A percentile compares a stretch with the other conserved stretches of the same genome.
phyloP scores from a whole-genome alignment of 2,113 vertebrate genomes.

The Anas platyrhynchos region DNA sequence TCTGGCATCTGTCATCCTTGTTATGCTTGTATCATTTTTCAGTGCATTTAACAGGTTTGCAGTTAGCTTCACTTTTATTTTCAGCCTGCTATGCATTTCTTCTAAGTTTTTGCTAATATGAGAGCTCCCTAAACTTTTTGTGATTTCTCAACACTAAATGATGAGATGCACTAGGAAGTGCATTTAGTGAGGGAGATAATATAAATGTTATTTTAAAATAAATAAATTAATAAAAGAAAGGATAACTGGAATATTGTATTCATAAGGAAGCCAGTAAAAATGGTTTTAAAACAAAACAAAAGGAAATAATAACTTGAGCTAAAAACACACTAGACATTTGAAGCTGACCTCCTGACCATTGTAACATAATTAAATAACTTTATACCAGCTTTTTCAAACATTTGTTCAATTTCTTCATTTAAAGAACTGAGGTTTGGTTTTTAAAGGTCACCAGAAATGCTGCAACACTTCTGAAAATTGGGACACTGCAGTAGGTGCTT shows the following conservation, averaged over 20 bases:
- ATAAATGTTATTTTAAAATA: constrained; percentile 14
- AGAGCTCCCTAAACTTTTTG: neutral
- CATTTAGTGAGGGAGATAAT: neutral
- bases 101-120: neutral
- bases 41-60: neutral
- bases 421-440: neutral
- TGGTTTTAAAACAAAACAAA: neutral
- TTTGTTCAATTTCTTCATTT: neutral
- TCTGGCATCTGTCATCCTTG: neutral
- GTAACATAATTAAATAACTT: neutral
- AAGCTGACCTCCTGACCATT: neutral
- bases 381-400: neutral
- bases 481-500: neutral
- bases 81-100: neutral
- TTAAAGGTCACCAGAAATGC: neutral
- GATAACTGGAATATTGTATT: neutral
- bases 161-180: neutral
- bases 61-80: neutral
- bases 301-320: neutral
- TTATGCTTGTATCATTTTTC: neutral
- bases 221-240: neutral
- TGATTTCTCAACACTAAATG: constrained; percentile 2
- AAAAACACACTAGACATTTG: neutral
- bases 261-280: neutral
- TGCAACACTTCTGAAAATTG: neutral